Percentiles rank a stretch among this genome's conserved stretches.
phyloP scores from a whole-genome alignment of 2,888 invertebrate genomes.

The Alloplasta piceator region DNA sequence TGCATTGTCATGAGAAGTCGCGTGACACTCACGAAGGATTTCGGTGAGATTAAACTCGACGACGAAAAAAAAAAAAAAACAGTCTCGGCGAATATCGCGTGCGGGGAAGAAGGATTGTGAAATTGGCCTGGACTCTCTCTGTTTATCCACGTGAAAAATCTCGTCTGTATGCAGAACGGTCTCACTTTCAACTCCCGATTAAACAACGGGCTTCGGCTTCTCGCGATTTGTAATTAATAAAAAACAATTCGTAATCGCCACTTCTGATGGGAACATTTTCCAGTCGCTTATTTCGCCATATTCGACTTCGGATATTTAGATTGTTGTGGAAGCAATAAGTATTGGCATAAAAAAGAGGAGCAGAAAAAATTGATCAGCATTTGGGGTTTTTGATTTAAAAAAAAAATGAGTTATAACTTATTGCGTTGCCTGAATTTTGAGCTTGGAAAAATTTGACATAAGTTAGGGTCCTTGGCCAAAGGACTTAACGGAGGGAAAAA shows the following conservation, averaged over 20 bases:
- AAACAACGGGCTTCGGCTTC: slow-evolving; percentile 15
- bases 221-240: slow-evolving; percentile 57
- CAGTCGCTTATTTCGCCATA: no score
- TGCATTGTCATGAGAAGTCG: slow-evolving; percentile 43
- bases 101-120: slow-evolving; percentile 22
- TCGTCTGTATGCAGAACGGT: slow-evolving; percentile 71
- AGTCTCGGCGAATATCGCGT: slow-evolving; percentile 56
- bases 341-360: no score
- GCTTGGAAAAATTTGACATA: no score
- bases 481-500: no score
- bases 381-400: no score
- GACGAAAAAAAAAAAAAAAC: slow-evolving; percentile 22
- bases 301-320: no score
- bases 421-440: no score
- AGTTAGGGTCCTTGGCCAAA: no score
- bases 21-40: slow-evolving; percentile 53
- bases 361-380: no score
- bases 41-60: slow-evolving; percentile 61
- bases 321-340: no score
- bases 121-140: slow-evolving; percentile 46
- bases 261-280: neutral
- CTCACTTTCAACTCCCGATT: slow-evolving; percentile 32
- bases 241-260: slow-evolving; percentile 58
- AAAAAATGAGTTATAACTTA: no score
- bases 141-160: slow-evolving; percentile 71